These are phyloP conservation scores for Glaucomys volans DNA, from an alignment of 2,113 vertebrate species.

Conservation along the genomic window DNA sequence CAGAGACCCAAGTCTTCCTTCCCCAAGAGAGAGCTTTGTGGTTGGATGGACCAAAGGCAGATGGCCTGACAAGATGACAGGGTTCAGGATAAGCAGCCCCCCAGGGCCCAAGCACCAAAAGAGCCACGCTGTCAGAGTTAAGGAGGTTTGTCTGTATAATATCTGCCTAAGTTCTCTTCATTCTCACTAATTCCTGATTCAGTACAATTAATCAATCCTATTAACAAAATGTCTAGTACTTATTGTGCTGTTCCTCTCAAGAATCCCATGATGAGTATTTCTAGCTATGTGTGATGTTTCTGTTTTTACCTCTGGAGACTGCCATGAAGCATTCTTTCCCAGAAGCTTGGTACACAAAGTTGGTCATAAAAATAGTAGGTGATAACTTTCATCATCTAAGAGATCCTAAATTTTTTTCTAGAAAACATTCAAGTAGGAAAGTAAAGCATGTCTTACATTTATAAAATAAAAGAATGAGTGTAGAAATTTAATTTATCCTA, in stretches of 20 bases:
- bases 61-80: background rate
- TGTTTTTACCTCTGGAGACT: background rate
- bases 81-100: background rate
- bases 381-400: slow-evolving; percentile 10
- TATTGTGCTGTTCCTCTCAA: background rate
- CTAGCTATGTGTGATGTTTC: background rate
- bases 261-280: background rate
- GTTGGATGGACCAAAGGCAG: background rate
- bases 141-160: background rate
- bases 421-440: slow-evolving; percentile 34
- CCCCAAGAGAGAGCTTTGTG: background rate
- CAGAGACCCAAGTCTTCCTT: background rate
- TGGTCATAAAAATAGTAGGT: slow-evolving; percentile 23
- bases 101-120: background rate
- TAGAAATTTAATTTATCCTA: background rate
- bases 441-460: slow-evolving; percentile 16
- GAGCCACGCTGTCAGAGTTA: background rate
- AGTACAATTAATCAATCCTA: background rate
- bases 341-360: background rate
- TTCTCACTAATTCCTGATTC: background rate
- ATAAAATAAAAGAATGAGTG: slow-evolving; percentile 23
- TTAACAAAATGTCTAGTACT: background rate
- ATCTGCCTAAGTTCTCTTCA: background rate
- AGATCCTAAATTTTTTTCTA: background rate
- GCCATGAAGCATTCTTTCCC: background rate